Percentiles rank a stretch among this genome's conserved stretches.
Evolutionary conservation across 2,113 vertebrate species (phyloP).

Genomic region (Bucco capensis): DNA sequence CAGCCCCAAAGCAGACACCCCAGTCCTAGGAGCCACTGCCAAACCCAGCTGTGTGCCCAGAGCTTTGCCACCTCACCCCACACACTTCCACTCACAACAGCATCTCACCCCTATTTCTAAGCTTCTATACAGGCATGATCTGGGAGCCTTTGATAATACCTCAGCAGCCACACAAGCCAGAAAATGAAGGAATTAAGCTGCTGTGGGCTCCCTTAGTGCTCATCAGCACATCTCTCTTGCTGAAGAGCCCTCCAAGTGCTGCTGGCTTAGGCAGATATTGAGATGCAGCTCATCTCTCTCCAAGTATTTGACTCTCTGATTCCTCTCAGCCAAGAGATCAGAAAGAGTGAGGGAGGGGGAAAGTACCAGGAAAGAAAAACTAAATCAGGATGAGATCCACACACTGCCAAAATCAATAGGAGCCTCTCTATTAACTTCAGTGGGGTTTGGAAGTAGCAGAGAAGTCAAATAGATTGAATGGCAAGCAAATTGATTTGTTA

Average conservation of each 20-base stretch:
- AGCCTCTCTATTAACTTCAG: background rate
- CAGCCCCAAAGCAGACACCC: background rate
- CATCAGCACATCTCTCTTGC: background rate
- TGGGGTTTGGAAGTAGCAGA: background rate
- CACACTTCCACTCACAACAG: fast-evolving
- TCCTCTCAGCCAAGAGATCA: background rate
- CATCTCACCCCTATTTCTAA: background rate
- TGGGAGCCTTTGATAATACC: fast-evolving
- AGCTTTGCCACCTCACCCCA: fast-evolving
- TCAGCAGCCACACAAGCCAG: background rate
- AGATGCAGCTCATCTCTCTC: background rate
- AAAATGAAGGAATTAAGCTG: background rate
- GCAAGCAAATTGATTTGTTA: slow-evolving; percentile 3
- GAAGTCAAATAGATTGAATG: background rate
- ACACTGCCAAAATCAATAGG: background rate
- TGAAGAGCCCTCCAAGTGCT: background rate
- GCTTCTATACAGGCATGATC: fast-evolving
- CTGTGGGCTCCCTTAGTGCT: background rate
- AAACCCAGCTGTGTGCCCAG: background rate
- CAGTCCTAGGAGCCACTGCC: background rate
- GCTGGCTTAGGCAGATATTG: background rate
- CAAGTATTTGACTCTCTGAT: fast-evolving
- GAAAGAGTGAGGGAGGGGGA: background rate
- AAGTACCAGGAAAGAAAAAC: background rate
- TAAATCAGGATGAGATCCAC: background rate